phyloP scores from a whole-genome alignment of 2,113 vertebrate genomes.

The Sinocyclocheilus grahami region DNA sequence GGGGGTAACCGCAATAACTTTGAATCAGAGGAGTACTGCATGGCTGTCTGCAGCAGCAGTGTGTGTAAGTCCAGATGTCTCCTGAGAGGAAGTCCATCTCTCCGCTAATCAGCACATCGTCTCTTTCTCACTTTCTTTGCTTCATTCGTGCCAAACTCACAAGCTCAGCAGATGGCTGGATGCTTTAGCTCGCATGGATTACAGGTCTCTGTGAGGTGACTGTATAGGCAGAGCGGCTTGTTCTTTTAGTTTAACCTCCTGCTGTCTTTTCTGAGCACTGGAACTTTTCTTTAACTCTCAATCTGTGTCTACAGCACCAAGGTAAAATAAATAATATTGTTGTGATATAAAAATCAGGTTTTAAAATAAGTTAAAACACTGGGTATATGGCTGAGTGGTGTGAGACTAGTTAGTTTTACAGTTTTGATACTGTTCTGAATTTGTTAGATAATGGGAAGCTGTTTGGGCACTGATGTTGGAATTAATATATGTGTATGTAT shows the following conservation, averaged over 20 bases:
- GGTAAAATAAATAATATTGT: background rate
- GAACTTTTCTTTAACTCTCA: conserved; percentile 42
- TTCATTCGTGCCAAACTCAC: conserved; percentile 28
- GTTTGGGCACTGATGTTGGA: too few species aligned
- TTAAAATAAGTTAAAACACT: too few species aligned
- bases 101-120: conserved; percentile 46
- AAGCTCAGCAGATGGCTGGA: conserved; percentile 42
- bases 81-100: conserved; percentile 49
- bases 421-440: too few species aligned
- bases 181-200: conserved; percentile 47
- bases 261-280: background rate
- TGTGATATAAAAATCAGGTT: background rate
- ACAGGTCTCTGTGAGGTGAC: conserved; percentile 32
- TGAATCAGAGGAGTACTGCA: conserved; percentile 97
- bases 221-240: background rate
- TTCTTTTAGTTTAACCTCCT: background rate
- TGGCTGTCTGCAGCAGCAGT: conserved; percentile 96
- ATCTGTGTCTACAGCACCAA: background rate
- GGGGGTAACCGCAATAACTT: conserved; percentile 99
- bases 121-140: conserved; percentile 29
- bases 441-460: too few species aligned
- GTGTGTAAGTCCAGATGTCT: conserved; percentile 85
- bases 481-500: too few species aligned
- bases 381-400: too few species aligned
- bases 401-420: too few species aligned